Base-by-base conservation (phyloP, 92 coral and sea anemone species). In the Bergia puertoricense region DNA sequence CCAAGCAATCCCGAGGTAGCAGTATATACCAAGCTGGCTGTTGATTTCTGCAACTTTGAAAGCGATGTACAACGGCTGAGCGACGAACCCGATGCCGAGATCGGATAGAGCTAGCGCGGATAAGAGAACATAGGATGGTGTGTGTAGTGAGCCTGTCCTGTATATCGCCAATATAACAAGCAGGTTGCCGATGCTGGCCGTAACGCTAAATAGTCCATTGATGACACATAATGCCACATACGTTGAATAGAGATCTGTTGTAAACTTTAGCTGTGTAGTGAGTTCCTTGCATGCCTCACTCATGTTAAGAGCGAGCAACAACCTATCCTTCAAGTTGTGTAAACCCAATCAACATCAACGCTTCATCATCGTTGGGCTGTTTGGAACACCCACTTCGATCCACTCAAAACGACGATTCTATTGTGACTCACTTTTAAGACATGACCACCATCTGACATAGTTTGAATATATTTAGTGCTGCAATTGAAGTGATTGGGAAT, bases 51-150 rank as follows among this genome's bases (percentile, higher is more conserved):
- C 87, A 37, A 38, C 41, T 39, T 84, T 84, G 78, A 69, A 84
- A 46, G 78, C 78, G 20, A 84, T 84, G 79, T 69, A 84, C 66
- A 84, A 18, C 23, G 87, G 87, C 66, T 84, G 87, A 44, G 87
- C 87, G 4, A 84, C 36, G 7, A 74, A 6, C 0, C 87, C 87
- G 30, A 84, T 69, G 10, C 87, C 66, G 10, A 84, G 67, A 45
- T 84, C 87, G 9, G 87, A 84, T 18, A 84, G 15, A 13, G 87
- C 87, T 14, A 84, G 79, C 20, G 79, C 87, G 22, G 86, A 83
- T 10, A 83, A 44, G 4, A 83, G 86, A 7, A 83, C 86, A 16
- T 68, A 83, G 2, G 87, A 84, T 38, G 87, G 87, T 8, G 87
- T 84, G 44, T 84, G 87, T 8, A 84, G 54, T 7, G 87, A 18